Conservation (phyloP, 2,797 vertebrate species). For the Enteromius radiatus region DNA sequence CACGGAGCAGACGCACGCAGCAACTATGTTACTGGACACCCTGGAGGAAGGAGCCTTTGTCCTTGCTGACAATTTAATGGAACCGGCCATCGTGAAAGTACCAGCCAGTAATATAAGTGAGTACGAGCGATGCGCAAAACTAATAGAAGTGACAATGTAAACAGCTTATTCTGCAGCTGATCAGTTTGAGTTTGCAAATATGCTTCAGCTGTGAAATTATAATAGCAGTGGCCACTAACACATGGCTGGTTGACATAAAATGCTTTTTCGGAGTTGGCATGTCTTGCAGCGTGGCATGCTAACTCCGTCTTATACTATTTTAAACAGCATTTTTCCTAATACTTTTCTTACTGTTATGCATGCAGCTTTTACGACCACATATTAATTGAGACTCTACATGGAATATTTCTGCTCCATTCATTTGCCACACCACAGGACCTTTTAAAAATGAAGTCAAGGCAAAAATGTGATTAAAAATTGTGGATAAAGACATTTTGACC, state of each 20-base stretch:
- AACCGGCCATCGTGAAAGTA: constrained; percentile 95
- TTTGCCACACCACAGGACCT: constrained; percentile 6
- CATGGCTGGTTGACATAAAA: constrained; percentile 4
- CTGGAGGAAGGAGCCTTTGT: constrained; percentile 98
- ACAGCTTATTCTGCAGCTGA: constrained; percentile 25
- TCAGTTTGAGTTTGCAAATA: not conserved
- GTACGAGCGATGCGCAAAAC: constrained; percentile 66
- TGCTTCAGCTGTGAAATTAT: constrained; percentile 15
- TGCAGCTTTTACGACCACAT: constrained; percentile 21
- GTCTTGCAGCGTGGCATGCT: not conserved
- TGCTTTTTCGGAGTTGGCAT: not conserved
- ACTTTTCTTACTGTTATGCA: constrained; percentile 25
- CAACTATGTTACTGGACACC: constrained; percentile 98
- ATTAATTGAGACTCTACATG: constrained; percentile 31
- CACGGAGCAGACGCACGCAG: constrained; percentile 95
- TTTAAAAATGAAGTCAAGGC: constrained; percentile 29
- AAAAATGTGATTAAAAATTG: constrained; percentile 18
- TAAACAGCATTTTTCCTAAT: constrained; percentile 14
- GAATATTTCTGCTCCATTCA: not conserved
- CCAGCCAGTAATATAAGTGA: constrained; percentile 97
- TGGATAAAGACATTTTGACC: not conserved
- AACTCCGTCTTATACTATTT: not conserved
- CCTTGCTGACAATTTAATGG: constrained; percentile 96
- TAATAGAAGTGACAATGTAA: constrained; percentile 26
- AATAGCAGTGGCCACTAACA: not conserved